A percentile compares a stretch with the other conserved stretches of the same genome.
phyloP scores from a whole-genome alignment of 2,797 vertebrate species.

The Crypturellus tataupa region DNA sequence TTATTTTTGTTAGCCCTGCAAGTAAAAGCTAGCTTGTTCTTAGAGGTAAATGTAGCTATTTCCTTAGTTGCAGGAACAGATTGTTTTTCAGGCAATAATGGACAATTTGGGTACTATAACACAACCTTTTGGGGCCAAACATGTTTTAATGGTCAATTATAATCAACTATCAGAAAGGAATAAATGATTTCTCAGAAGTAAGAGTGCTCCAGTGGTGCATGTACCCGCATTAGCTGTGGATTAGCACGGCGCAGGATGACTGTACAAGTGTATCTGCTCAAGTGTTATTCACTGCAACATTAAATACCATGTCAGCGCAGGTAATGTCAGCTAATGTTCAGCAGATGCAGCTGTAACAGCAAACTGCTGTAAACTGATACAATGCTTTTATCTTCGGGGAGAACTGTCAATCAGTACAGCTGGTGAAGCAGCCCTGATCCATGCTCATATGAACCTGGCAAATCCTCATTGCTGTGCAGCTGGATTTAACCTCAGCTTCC shows the following conservation, averaged over 20 bases:
- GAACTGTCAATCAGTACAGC: not conserved
- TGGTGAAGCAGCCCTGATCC: not conserved
- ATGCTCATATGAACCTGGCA: not conserved
- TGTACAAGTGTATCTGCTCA: not conserved
- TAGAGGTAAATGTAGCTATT: not conserved
- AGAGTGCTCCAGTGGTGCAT: accelerated
- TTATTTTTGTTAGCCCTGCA: not conserved
- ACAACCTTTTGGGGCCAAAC: not conserved
- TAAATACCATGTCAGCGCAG: not conserved
- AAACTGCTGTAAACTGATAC: not conserved
- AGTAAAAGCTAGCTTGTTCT: not conserved
- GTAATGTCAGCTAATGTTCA: not conserved
- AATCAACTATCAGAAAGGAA: not conserved
- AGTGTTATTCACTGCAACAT: not conserved
- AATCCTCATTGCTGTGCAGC: not conserved
- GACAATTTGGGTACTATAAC: not conserved
- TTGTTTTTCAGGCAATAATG: not conserved
- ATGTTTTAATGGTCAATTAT: not conserved
- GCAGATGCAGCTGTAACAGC: not conserved
- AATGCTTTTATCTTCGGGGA: not conserved
- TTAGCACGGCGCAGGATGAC: not conserved
- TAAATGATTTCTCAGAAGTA: not conserved
- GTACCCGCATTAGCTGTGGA: not conserved
- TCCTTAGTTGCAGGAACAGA: not conserved
- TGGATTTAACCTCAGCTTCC: not conserved